Evolutionary conservation across 2,888 invertebrate species (phyloP), one percentile per base, ranked within the genome.

Genomic region (Pecten maximus): DNA sequence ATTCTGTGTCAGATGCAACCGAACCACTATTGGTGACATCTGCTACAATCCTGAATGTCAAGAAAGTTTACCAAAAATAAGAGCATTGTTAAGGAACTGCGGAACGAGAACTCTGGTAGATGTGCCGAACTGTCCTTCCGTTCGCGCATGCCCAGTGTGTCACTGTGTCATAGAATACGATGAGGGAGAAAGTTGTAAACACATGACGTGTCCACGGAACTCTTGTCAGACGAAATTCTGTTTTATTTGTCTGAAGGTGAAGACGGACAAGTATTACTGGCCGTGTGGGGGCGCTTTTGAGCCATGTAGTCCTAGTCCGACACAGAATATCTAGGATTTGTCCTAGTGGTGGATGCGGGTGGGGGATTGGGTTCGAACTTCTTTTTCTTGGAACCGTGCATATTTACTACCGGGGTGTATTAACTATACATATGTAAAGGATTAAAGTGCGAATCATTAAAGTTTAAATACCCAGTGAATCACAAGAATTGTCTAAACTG

Each of bases 241-340:
- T 74, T 74, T 74, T 35, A 74, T 74, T 35, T 74, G 74, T 74
- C 74, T 74, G 35, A 74, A 74, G 35, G 74, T 74, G 35, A 74
- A 74, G 35, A 74, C 74, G 8, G 74, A 74, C 74, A 28, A 74
- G 35, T 74, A 74, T 35, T 74, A 74, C 15, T 74, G 28, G 10
- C 74, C 74, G 28, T 74, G 74, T 74, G 74, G 74, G 28, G 74
- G 74, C 74, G 74, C 74, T 74, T 74, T 74, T 35, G 74, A 74
- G 35, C 74, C 74, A 1, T 74, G 74, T 35, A 28, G 28, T 28
- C 74, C 74, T 35, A 35, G 23, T 2, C 74, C 74, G 35, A 74
- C 35, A 35, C 74, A 74, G 23, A 35, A 2, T 6, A 35, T 74
- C 0, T 74, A 74, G n/a, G n/a, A n/a, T n/a, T n/a, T n/a, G n/a